Conservation (phyloP, 2,797 vertebrate genomes). For the Microcaecilia unicolor region DNA sequence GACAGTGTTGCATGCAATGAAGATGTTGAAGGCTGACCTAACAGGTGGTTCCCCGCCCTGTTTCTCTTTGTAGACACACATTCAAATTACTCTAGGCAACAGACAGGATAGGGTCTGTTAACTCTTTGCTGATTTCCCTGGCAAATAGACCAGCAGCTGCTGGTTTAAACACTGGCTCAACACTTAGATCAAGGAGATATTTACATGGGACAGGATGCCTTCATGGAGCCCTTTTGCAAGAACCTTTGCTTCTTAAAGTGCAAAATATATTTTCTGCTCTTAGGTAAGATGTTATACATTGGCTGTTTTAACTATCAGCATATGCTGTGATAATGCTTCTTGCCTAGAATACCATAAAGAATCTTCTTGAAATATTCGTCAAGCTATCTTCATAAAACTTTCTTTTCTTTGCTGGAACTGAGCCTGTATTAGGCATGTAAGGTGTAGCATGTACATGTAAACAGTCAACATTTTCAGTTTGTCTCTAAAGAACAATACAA, state of each 20-base stretch:
- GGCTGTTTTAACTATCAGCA: no score
- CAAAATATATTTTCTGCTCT: constrained; percentile 47
- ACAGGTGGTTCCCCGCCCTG: constrained; percentile 61
- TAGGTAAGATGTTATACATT: constrained; percentile 47
- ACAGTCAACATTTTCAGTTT: no score
- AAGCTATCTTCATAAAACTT: no score
- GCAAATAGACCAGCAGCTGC: constrained; percentile 63
- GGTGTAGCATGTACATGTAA: no score
- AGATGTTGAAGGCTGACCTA: constrained; percentile 32
- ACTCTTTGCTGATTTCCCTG: constrained; percentile 60
- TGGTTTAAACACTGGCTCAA: constrained; percentile 25
- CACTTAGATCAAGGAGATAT: constrained; percentile 20
- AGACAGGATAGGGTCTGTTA: constrained; percentile 54
- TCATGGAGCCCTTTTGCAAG: constrained; percentile 64
- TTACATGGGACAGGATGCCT: constrained; percentile 66
- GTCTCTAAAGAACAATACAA: no score
- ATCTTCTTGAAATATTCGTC: no score
- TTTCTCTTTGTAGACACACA: constrained; percentile 62
- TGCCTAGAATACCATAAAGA: no score
- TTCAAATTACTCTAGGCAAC: constrained; percentile 59
- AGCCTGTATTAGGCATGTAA: no score
- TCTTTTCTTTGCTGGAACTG: no score
- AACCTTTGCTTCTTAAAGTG: constrained; percentile 37
- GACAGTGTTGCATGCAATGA: constrained; percentile 23
- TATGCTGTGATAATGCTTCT: no score